Percentiles rank a stretch among this genome's conserved stretches.
phyloP scores from a whole-genome alignment of 2,888 invertebrate genomes.

The Drosophila nr. fundita region DNA sequence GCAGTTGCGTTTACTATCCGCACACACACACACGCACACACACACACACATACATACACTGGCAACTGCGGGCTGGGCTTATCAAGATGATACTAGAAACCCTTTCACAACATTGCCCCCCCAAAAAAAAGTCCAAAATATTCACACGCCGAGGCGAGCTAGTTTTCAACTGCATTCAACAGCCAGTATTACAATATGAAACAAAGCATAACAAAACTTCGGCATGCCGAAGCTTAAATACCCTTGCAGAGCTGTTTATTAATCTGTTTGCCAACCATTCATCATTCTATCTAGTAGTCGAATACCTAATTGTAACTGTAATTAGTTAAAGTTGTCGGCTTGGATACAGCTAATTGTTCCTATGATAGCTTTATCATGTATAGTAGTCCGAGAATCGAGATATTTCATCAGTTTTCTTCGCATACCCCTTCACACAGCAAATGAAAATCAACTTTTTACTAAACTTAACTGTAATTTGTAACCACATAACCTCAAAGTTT shows the following conservation, averaged over 20 bases:
- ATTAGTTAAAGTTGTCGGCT: background rate
- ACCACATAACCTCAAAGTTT: constrained; percentile 13
- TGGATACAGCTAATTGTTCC: constrained; percentile 2
- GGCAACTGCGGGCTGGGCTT: constrained; percentile 51
- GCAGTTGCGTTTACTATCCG: constrained; percentile 59
- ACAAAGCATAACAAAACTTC: constrained; percentile 1
- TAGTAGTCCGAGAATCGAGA: constrained; percentile 7
- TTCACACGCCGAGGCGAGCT: constrained; percentile 44
- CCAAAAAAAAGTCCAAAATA: background rate
- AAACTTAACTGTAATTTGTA: background rate
- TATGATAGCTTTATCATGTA: constrained; percentile 4
- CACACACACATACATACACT: constrained; percentile 8
- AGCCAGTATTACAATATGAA: constrained; percentile 47
- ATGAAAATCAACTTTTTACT: constrained; percentile 1
- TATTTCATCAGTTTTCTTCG: background rate
- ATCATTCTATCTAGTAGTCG: background rate
- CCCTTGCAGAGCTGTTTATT: constrained; percentile 37
- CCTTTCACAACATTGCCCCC: constrained; percentile 20
- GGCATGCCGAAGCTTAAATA: constrained; percentile 33
- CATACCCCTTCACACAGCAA: background rate
- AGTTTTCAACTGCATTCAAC: constrained; percentile 51
- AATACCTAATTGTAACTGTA: background rate
- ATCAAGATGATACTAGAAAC: constrained; percentile 40
- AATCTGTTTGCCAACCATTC: background rate
- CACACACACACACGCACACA: constrained; percentile 34